Evolutionary conservation across 2,797 vertebrate genomes (phyloP).

Genomic region (Petrocephalus sullivani): DNA sequence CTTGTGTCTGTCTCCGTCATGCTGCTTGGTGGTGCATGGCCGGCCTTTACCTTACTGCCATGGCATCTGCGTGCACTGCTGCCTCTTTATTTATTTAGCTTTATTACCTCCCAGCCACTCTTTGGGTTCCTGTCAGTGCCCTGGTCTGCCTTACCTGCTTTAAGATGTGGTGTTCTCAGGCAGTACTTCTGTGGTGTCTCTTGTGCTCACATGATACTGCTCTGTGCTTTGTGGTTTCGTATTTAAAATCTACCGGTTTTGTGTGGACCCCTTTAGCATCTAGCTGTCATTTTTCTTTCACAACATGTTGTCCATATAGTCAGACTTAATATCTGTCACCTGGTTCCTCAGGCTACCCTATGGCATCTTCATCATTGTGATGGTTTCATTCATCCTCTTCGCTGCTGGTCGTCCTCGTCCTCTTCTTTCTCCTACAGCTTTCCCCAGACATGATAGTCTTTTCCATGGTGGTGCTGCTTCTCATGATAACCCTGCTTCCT

Average conservation of each 20-base stretch:
- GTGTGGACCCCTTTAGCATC: neutral
- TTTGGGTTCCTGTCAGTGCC: neutral
- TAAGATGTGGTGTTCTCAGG: neutral
- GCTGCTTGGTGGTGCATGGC: constrained; percentile 23
- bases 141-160: neutral
- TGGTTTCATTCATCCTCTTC: neutral
- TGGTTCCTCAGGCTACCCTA: neutral
- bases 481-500: neutral
- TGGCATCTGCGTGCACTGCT: neutral
- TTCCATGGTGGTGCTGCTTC: neutral
- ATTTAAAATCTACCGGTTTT: neutral
- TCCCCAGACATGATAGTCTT: neutral
- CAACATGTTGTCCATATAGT: no score
- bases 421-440: neutral
- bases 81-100: neutral
- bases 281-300: neutral
- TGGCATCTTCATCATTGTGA: neutral
- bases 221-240: neutral
- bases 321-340: neutral
- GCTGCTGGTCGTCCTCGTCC: neutral
- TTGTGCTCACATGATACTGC: neutral
- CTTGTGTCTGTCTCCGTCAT: neutral
- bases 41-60: neutral
- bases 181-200: neutral
- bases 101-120: neutral